Evolutionary conservation across 2,113 vertebrate genomes (phyloP), one percentile per base, ranked within the genome.

Genomic region (Sceloporus undulatus): DNA sequence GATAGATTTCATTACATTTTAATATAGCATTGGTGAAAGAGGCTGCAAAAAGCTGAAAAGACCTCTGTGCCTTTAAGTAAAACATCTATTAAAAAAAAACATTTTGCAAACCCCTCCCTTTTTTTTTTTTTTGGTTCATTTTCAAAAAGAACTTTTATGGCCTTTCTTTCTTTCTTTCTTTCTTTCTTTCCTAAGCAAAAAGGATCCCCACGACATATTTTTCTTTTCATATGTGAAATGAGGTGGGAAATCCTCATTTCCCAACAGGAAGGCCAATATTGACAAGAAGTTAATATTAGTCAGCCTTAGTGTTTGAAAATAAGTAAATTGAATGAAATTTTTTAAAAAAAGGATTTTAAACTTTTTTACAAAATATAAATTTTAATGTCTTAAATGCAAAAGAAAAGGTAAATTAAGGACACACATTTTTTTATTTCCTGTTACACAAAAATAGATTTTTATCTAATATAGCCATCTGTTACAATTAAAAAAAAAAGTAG

Each of bases 221-320:
- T 96, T 96, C 95, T 97, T 97, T 97, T 95, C 95, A 96, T 95
- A 97, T 86, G 94, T 96, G 97, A 97, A 97, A 97, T 97, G 97
- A 97, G 96, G 96, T 97, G 97, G 97, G 97, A 97, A 97, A 97
- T 97, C 97, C 96, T 97, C 96, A 97, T 97, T 97, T 97, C 97
- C 96, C 87, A 90, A 97, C 96, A 97, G 96, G 97, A 95, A 97
- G 96, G 96, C 96, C 95, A 97, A 97, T 97, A 97, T 97, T 97
- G 96, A 97, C 96, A 97, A 87, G 95, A 96, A 96, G 93, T 96
- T 97, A 97, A 95, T 96, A 96, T 97, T 96, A 96, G 95, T 95
- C 93, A 95, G 96, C 94, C 92, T 95, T 94, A 91, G 91, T 85
- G 25, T 62, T 89, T 38, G 82, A 81, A 87, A 90, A 89, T 25